Evolutionary conservation across 2,113 vertebrate species (phyloP), one percentile per base, ranked within the genome.

Genomic region (Mesitornis unicolor): DNA sequence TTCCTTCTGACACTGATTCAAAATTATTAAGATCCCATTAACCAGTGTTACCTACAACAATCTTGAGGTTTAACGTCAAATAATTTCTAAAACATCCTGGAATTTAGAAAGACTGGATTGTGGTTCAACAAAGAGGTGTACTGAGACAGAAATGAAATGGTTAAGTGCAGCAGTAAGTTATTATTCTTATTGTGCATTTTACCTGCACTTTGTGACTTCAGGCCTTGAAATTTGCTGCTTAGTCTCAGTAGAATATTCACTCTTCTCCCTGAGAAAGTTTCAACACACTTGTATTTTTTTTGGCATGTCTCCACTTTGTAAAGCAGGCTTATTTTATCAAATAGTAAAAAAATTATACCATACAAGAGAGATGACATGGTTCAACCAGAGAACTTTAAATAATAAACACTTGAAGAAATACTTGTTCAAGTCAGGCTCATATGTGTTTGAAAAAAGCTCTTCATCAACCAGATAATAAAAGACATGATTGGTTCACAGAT

Each of bases 381-480:
- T 47, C 17, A 89, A 64, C 25, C 25, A 60, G 59, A 65, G 51
- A 86, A 87, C 12, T 80, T 35, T 71, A 51, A 92, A 38, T 73
- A 90, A 36, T 16, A 90, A 89, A 84, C 47, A 74, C 57, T 73
- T 75, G n/a, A 90, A 93, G 63, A 78, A 84, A 36, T 48, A 43
- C 36, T 93, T 43, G 8, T 10, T 36, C 9, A 9, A 73, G 53
- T 24, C 2, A 1, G 36, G 19, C 56, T 91, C 26, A 71, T 48
- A 89, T 81, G 12, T 71, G 36, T 92, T 89, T 87, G 25, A 42
- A 69, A 96, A 94, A 93, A 78, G 28, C 57, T 77, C 33, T 93
- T 93, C 80, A 92, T 94, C 73, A 92, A n/a, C 36, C 9, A 78
- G 93, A 79, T 78, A 88, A 84, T 78, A 88, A 95, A 95, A 96